Evolutionary conservation across 92 coral and sea anemone genomes (phyloP), one percentile per base, ranked within the genome.

Genomic region (Actinernus sp.): DNA sequence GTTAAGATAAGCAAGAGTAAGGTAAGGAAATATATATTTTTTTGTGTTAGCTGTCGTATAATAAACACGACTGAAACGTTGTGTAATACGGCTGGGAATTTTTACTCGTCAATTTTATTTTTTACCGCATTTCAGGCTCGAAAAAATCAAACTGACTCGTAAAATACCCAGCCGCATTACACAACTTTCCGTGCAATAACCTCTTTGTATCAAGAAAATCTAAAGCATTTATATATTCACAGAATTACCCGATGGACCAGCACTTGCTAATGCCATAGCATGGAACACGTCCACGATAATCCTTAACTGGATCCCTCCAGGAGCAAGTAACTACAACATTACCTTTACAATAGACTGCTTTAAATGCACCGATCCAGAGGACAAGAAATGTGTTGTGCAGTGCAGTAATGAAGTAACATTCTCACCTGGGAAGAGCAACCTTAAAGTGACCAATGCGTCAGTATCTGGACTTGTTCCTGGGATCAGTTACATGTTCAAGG

Each of bases 321-420:
- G 25, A 19, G 3, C 0, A 28, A 60, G 2, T 0, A 28, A 55
- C 19, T 16, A 31, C 6, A 19, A 28, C 37, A 38, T 56, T 14
- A 56, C 65, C 32, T 93, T 78, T 38, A 41, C 80, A 0, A 52
- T 93, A 0, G 82, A 86, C 62, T 93, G 98, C 62, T 78, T 65
- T 21, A 57, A 44, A 18, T 93, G 98, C 22, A 56, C 45, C 55
- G 61, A 70, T 14, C 30, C 30, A 0, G 29, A 48, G 30, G 85
- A 84, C 43, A 66, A 69, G 32, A 63, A 73, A 8, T 85, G 95
- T 31, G 50, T 68, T 0, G 82, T 25, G 22, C 34, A 39, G 3
- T 93, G 98, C 58, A 75, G 75, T 11, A 4, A 34, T 11, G 13
- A 13, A 1, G 55, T 70, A 11, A 20, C 19, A 0, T 93, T 51